Evolutionary conservation across 2,797 vertebrate genomes (phyloP).

Genomic region (Pangasius djambal): DNA sequence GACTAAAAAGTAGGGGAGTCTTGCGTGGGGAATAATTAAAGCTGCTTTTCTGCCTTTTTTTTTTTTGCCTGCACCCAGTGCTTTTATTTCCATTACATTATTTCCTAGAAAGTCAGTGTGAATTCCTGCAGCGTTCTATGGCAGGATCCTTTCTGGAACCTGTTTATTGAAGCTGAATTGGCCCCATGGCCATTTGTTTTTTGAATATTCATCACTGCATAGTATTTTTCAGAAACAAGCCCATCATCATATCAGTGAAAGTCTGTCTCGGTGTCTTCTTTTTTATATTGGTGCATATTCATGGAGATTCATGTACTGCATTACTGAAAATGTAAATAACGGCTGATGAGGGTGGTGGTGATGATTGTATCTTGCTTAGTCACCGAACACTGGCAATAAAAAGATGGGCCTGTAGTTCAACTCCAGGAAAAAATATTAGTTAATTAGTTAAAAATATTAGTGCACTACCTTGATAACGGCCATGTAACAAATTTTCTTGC

Average conservation of each 20-base stretch:
- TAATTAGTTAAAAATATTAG: not conserved
- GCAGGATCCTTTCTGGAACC: not conserved
- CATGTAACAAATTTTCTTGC: not conserved
- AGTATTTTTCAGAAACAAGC: not conserved
- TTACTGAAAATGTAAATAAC: not conserved
- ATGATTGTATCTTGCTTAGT: not conserved
- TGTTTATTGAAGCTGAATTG: not conserved
- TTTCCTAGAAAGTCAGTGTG: not conserved
- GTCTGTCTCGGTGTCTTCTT: not conserved
- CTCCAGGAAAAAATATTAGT: not conserved
- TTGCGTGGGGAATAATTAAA: constrained; percentile 6
- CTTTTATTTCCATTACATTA: not conserved
- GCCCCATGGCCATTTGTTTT: not conserved
- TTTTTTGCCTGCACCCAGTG: constrained; percentile 11
- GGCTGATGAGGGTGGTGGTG: not conserved
- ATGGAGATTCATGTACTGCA: not conserved
- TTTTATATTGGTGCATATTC: not conserved
- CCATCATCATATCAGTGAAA: not conserved
- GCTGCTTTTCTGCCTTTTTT: constrained; percentile 7
- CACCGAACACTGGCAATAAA: not conserved
- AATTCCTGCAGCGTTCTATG: not conserved
- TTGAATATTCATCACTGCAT: not conserved
- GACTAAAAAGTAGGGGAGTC: not conserved
- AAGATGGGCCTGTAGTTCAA: not conserved
- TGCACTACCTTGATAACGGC: not conserved